phyloP scores from a whole-genome alignment of 1,140 invertebrate genomes.

The Sitophilus oryzae region DNA sequence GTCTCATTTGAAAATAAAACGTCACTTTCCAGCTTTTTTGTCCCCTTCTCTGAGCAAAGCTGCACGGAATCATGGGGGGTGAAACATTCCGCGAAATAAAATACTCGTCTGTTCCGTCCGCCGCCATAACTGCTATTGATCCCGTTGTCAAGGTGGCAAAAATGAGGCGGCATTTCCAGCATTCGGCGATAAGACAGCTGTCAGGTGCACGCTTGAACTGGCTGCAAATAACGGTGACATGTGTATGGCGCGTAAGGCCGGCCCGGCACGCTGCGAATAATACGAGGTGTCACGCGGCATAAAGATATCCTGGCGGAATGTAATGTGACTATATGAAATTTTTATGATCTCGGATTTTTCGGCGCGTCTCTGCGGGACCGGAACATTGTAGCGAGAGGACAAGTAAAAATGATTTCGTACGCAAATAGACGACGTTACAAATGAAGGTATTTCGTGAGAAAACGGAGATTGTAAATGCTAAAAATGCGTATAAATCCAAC shows the following conservation, averaged over 20 bases:
- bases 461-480: too few species aligned
- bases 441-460: too few species aligned
- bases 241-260: constrained; percentile 33
- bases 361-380: constrained; percentile 18
- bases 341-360: constrained; percentile 39
- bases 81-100: too few species aligned
- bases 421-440: too few species aligned
- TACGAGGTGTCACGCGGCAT: constrained; percentile 41
- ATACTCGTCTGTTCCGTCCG: too few species aligned
- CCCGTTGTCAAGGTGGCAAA: constrained; percentile 10
- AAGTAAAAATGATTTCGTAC: constrained; percentile 18
- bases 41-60: too few species aligned
- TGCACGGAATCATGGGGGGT: too few species aligned
- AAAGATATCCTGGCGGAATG: constrained; percentile 39
- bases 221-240: constrained; percentile 44
- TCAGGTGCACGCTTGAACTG: constrained; percentile 39
- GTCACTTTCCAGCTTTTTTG: too few species aligned
- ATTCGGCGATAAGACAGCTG: constrained; percentile 42
- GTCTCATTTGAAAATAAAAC: too few species aligned
- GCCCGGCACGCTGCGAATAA: constrained; percentile 37
- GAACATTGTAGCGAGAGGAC: constrained; percentile 8
- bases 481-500: too few species aligned
- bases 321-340: constrained; percentile 42
- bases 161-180: constrained; percentile 33
- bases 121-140: background rate